Evolutionary conservation across 2,797 vertebrate species (phyloP), one percentile per base, ranked within the genome.

Genomic region (Spea hammondii): DNA sequence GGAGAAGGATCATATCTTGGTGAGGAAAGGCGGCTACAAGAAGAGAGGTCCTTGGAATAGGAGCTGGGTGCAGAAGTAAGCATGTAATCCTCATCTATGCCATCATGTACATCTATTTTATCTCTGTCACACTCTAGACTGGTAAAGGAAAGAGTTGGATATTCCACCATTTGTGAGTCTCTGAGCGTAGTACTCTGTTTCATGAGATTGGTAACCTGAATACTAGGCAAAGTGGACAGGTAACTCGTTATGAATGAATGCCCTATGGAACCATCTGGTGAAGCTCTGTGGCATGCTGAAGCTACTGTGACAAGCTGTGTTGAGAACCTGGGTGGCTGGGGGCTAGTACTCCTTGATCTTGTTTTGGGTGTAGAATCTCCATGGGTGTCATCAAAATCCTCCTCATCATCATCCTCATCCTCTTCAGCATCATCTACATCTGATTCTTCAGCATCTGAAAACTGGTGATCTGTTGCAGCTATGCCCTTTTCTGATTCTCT

Each of bases 321-420:
- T 44, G 95, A 94, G 76, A 95, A 93, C 76, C 88, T 82, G 59
- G 93, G 95, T 0, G 96, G 96, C 87, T 95, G 95, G 0, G 97
- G 97, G 88, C 96, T 98, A 87, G 95, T 95, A 89, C 96, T 98
- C 88, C 97, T 93, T 5, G 97, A 99, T 66, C 93, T 94, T 4
- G 96, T 97, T 92, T 95, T 97, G 49, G 97, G 97, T 59, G 97
- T 98, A 64, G 92, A 92, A 88, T 99, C 96, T 74, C 97, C 97
- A 70, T 97, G 96, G 79, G 94, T 93, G 82, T 99, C 97, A 9
- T 99, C 97, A 67, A 98, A 97, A 7, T 99, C 97, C 0, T 98
- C 97, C 0, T 98, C 97, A 5, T 98, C 97, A 0, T 99, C 97
- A 0, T 99, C 96, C 0, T 98, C 97, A n/a, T 96, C 95, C 62